Conservation (phyloP, 2,888 invertebrate species). For the Rapana venosa region DNA sequence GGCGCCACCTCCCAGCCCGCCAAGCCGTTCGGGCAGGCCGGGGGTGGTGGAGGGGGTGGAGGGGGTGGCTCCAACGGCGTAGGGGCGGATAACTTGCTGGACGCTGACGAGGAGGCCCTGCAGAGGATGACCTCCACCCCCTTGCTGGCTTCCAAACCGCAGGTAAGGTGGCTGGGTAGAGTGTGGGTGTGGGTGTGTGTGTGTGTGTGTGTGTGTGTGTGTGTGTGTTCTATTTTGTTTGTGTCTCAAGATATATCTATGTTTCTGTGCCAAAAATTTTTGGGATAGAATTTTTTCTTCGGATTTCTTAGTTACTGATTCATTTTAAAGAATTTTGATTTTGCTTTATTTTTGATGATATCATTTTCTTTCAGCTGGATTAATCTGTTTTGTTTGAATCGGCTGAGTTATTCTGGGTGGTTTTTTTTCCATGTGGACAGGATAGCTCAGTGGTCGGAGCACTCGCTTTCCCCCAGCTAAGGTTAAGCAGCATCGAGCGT, state of each 20-base stretch:
- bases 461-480: no score
- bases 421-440: no score
- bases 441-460: no score
- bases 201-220: constrained; percentile 15
- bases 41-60: constrained; percentile 62
- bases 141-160: constrained; percentile 56
- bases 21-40: constrained; percentile 60
- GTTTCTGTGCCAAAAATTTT: no score
- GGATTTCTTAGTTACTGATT: no score
- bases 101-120: constrained; percentile 72
- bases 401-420: no score
- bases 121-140: constrained; percentile 73
- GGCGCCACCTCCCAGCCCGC: constrained; percentile 36
- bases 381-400: no score
- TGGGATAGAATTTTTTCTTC: no score
- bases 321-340: no score
- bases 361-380: no score
- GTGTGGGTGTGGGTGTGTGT: neutral
- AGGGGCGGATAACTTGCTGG: constrained; percentile 74
- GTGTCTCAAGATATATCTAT: neutral
- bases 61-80: constrained; percentile 74
- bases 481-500: no score
- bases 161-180: constrained; percentile 38
- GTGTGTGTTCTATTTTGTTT: neutral
- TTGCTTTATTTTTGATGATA: no score